These are phyloP conservation scores for Nymphalis urticae DNA, from an alignment of 2,888 invertebrate genomes.

Conservation along the genomic window DNA sequence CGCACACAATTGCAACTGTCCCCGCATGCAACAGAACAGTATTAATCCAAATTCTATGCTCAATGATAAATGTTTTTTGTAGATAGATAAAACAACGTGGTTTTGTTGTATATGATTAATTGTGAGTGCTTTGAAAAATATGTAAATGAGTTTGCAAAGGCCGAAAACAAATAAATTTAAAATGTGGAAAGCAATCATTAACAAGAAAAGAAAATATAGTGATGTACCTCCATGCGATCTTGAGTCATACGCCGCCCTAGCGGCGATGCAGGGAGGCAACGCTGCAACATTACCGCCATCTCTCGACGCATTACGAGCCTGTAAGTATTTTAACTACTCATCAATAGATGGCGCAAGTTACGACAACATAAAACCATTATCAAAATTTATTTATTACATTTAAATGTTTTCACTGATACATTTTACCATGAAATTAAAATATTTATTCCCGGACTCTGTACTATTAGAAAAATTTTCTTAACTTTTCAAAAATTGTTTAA, in stretches of 20 bases:
- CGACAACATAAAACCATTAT: not conserved
- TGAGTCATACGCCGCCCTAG: conserved; percentile 73
- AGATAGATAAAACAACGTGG: not conserved
- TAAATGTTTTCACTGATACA: too few species aligned
- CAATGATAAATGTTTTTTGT: not conserved
- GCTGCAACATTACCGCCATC: conserved; percentile 78
- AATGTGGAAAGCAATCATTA: conserved; percentile 77
- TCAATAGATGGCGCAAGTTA: conserved; percentile 56
- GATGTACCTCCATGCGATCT: conserved; percentile 68
- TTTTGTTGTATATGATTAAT: not conserved
- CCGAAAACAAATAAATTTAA: conserved; percentile 67
- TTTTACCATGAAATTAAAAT: too few species aligned
- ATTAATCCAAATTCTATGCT: conserved; percentile 7
- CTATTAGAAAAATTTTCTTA: too few species aligned
- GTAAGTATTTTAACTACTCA: conserved; percentile 71
- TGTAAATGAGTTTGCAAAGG: conserved; percentile 72
- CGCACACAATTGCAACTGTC: conserved; percentile 32
- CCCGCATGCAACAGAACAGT: conserved; percentile 37
- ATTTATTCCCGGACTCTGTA: too few species aligned
- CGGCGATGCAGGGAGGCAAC: conserved; percentile 74
- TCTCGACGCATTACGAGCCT: conserved; percentile 76
- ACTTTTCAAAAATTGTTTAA: too few species aligned
- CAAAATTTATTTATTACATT: too few species aligned
- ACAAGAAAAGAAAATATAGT: conserved; percentile 74
- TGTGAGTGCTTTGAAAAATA: conserved; percentile 44